Evolutionary conservation across 2,797 vertebrate genomes (phyloP).

Genomic region (Ptychadena robeensis): DNA sequence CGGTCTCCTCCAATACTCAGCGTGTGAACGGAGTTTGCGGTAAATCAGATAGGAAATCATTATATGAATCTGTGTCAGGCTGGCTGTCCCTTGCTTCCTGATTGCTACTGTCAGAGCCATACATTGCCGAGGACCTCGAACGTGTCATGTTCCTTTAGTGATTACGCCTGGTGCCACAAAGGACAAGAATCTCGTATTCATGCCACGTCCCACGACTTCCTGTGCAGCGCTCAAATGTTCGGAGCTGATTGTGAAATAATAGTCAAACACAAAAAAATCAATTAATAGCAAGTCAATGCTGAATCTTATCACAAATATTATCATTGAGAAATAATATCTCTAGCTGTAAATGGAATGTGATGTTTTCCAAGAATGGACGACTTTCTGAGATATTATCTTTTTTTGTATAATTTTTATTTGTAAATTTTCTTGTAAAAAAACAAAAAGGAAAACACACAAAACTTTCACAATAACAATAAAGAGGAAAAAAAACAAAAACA

Average conservation of each 20-base stretch:
- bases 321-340: not conserved
- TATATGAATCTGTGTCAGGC: conserved; percentile 38
- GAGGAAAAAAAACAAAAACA: no score
- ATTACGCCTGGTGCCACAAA: conserved; percentile 26
- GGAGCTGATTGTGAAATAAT: not conserved
- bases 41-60: conserved; percentile 53
- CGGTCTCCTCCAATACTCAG: conserved; percentile 43
- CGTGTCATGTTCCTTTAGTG: conserved; percentile 40
- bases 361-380: not conserved
- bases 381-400: no score
- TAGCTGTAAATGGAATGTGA: not conserved
- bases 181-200: conserved; percentile 3
- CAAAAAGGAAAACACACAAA: no score
- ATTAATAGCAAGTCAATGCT: not conserved
- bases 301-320: not conserved
- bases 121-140: conserved; percentile 24
- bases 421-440: no score
- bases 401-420: no score
- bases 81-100: conserved; percentile 31
- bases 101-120: conserved; percentile 45
- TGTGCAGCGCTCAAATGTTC: not conserved
- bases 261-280: not conserved
- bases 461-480: no score
- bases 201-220: not conserved
- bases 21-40: conserved; percentile 41